Base-by-base conservation (phyloP, 2,113 vertebrate genomes). In the Podilymbus podiceps region DNA sequence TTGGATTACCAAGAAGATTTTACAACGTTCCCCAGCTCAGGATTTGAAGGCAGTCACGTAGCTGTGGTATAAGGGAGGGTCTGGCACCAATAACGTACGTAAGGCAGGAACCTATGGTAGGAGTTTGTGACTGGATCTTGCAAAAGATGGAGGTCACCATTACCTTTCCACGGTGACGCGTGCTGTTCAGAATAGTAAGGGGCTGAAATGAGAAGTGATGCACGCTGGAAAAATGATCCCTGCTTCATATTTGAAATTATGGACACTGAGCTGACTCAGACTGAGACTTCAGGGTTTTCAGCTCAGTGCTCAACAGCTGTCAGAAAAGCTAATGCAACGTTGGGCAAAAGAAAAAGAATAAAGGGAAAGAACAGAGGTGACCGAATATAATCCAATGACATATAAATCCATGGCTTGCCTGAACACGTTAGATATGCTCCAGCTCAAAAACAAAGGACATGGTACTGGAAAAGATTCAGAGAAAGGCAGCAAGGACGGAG, bases 111-210 rank as follows among this genome's bases (percentile, higher is more conserved):
- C 7, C 12, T 30, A 8, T 1, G 3, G 47, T 10, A 60, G 55
- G 28, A 69, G 13, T 30, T 31, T 16, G 21, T 5, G 42, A 15
- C 5, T 1, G 5, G n/a, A 35, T 62, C 40, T 40, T 35, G 56
- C 72, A 69, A 42, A 44, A 64, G 60, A 52, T 28, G 78, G 46
- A 33, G 38, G 13, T 46, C 38, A 27, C 35, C 9, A 4, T 42
- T 17, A 19, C 49, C 2, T 2, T 25, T 64, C 21, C 46, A 24
- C 0, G 2, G 33, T 6, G 46, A 33, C 1, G 1, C 5, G 33
- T 55, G 40, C 63, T 21, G 17, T 33, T n/a, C 10, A 1, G 2
- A 15, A 20, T 6, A 55, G 47, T 12, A 31, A 31, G 28, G 17
- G 5, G 24, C 47, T 6, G 47, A 53, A 25, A 40, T 3, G 28